Evolutionary conservation across 2,797 vertebrate genomes (phyloP), one percentile per base, ranked within the genome.

Genomic region (Chaetophractus vellerosus): DNA sequence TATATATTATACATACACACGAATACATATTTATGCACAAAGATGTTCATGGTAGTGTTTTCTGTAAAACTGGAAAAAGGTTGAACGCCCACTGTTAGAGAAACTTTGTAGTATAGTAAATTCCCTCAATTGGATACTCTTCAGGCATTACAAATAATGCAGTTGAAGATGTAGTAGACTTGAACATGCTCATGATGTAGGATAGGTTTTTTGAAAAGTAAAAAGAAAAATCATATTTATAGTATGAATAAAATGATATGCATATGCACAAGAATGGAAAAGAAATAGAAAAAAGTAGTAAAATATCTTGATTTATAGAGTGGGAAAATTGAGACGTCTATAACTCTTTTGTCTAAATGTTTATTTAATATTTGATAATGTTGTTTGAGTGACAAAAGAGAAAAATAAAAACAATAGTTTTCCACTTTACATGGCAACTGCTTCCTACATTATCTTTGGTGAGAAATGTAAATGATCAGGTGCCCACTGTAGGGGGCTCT

Each of bases 221-320:
- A 74, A 91, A 91, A 31, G 52, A 10, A 91, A 88, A 78, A 28
- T 57, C 21, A 5, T n/a, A 68, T 83, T 86, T 92, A 52, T 52
- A 38, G 9, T 45, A 15, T 69, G 16, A 33, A 3, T 55, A 68
- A 14, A 83, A 74, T 38, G 24, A 55, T 52, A 88, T 21, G 4
- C 5, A 26, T 50, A 38, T n/a, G 8, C 26, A 82, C 26, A 72
- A 85, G n/a, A 33, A 2, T 14, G 26, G 50, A 57, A 79, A 86
- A 2, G 7, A 85, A 93, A n/a, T 79, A 10, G 33, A 68, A 72
- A 91, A 55, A 12, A 69, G 9, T 18, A 15, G 31, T 48, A n/a
- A 63, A 18, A 48, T 38, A 63, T 87, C 9, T 71, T 80, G 26
- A 63, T 23, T 45, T 18, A 23, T 0, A 48, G 21, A 64, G 15